These are phyloP conservation scores for Aselliscus stoliczkanus DNA, from an alignment of 2,797 vertebrate species.

Conservation along the genomic window DNA sequence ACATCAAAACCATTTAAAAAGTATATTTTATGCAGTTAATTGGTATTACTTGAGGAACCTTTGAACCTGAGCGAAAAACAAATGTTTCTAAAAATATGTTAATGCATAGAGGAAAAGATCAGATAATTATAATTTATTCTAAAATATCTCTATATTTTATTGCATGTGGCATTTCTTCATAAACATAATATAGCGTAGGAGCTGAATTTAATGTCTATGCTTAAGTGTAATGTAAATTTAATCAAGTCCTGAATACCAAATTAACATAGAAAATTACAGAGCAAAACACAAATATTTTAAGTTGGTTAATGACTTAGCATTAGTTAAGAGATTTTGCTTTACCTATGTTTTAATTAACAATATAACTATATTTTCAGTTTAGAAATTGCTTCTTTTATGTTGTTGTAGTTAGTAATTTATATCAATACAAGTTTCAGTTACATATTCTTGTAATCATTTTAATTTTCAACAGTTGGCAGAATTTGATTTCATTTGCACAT, in stretches of 20 bases:
- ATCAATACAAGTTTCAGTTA: neutral
- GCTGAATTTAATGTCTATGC: conserved; percentile 69
- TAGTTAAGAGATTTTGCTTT: conserved; percentile 72
- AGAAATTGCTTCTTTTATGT: conserved; percentile 68
- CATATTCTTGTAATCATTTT: conserved; percentile 21
- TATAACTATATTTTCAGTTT: conserved; percentile 37
- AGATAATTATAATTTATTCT: conserved; percentile 30
- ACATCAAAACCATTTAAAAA: neutral
- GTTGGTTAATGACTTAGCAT: conserved; percentile 75
- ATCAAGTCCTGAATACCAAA: conserved; percentile 75
- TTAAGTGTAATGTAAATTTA: conserved; percentile 73
- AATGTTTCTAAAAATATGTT: conserved; percentile 3
- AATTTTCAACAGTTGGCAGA: conserved; percentile 4
- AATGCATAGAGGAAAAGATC: neutral
- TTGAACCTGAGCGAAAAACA: neutral
- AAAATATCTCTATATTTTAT: conserved; percentile 47
- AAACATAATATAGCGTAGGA: neutral
- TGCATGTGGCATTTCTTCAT: conserved; percentile 2
- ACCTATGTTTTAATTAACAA: conserved; percentile 27
- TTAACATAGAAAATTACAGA: conserved; percentile 74
- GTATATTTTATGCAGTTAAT: neutral
- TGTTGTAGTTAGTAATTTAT: conserved; percentile 54
- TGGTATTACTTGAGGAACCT: conserved; percentile 11
- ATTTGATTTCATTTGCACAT: conserved; percentile 12
- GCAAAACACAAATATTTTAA: conserved; percentile 74